These are phyloP conservation scores for Bubo scandiacus DNA, from an alignment of 2,113 vertebrate species.

Conservation along the genomic window DNA sequence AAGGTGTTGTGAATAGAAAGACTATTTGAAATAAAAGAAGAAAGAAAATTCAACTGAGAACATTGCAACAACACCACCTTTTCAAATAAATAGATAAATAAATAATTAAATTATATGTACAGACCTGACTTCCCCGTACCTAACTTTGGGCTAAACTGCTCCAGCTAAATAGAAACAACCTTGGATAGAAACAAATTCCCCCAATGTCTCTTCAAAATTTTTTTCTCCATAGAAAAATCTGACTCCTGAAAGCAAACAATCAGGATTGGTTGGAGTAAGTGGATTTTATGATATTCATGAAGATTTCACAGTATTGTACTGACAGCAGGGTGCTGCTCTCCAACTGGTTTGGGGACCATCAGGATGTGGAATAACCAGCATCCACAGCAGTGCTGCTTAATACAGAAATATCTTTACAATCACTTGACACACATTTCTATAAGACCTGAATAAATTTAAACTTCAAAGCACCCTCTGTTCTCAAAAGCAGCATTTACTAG, in stretches of 20 bases:
- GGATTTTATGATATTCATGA: background rate
- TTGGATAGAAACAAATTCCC: background rate
- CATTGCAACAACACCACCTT: background rate
- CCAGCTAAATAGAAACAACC: background rate
- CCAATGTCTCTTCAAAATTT: background rate
- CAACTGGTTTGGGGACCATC: background rate
- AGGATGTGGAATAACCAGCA: background rate
- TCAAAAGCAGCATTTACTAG: background rate
- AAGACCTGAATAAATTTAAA: slow-evolving; percentile 65
- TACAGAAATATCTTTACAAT: background rate
- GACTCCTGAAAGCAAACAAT: background rate
- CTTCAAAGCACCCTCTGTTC: slow-evolving; percentile 76
- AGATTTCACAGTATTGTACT: background rate
- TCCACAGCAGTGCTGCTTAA: background rate
- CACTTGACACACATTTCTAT: background rate
- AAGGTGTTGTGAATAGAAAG: background rate
- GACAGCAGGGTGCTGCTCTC: background rate
- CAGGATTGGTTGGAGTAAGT: background rate
- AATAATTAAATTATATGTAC: background rate
- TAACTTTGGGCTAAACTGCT: background rate
- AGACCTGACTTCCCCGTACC: background rate
- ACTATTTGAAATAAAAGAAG: background rate
- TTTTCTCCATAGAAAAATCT: background rate
- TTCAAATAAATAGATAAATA: background rate
- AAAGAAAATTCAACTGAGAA: background rate